These are phyloP conservation scores for Cryptus viduatorius DNA, from an alignment of 2,888 invertebrate species.

Conservation along the genomic window DNA sequence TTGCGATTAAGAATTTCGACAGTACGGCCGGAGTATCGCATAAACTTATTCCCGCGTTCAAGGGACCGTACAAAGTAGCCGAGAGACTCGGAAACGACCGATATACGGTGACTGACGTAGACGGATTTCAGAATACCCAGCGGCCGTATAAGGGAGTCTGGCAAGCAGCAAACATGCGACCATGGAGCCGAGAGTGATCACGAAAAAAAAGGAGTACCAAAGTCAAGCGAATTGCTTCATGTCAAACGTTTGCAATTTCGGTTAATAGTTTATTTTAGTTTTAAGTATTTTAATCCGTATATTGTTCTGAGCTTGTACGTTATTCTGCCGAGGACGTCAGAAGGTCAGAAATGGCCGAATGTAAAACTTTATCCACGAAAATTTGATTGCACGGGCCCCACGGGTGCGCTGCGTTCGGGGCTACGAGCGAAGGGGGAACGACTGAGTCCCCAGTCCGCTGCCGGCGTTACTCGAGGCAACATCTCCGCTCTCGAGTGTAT, in stretches of 20 bases:
- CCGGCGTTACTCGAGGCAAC: background rate
- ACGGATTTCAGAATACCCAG: slow-evolving; percentile 40
- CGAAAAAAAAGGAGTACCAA: background rate
- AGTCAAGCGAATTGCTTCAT: background rate
- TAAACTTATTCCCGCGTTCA: slow-evolving; percentile 31
- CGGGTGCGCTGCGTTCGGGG: no score
- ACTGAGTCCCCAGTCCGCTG: background rate
- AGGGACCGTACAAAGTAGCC: slow-evolving; percentile 34
- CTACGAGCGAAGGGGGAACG: no score
- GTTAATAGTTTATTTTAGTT: background rate
- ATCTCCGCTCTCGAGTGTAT: background rate
- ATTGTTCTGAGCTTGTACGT: background rate
- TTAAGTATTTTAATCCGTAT: background rate
- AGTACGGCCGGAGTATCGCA: slow-evolving; percentile 25
- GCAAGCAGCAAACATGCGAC: slow-evolving; percentile 45
- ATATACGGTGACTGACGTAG: slow-evolving; percentile 37
- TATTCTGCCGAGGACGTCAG: slow-evolving; percentile 6
- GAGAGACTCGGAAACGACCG: slow-evolving; percentile 27
- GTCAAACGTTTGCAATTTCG: background rate
- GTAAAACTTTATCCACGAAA: background rate
- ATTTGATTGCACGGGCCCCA: background rate
- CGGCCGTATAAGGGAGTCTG: slow-evolving; percentile 39
- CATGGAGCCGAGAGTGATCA: slow-evolving; percentile 3
- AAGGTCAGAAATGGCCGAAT: background rate
- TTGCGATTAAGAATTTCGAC: slow-evolving; percentile 46